Evolutionary conservation across 2,888 invertebrate species (phyloP), one percentile per base, ranked within the genome.

Genomic region (Ferdinandea cuprea): DNA sequence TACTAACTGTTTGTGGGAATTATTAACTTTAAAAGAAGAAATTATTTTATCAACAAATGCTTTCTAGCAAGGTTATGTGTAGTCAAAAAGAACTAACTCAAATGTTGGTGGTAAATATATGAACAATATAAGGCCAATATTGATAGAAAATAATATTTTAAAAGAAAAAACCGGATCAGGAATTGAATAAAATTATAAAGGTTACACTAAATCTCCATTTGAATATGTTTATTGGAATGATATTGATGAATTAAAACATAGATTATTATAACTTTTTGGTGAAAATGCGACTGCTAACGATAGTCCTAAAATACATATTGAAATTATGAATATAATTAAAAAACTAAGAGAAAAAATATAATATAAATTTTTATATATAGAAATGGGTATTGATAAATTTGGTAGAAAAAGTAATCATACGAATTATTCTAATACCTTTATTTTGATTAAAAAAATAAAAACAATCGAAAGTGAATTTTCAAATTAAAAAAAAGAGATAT

Each of bases 241-340:
- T 46, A 46, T 46, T 61, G 30, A 35, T 61, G 46, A 61, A 46
- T 46, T 61, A 46, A 46, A 61, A 61, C 30, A 19, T 11, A 9
- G 59, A 61, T 61, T 44, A 32, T 61, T 44, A 61, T 61, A 32
- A 61, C 19, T 44, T 19, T 44, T 61, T 46, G 42, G 46, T 61
- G 46, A 61, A 61, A 61, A 44, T 46, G 44, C 46, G 40, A 42
- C 46, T 4, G 37, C 46, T 46, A 61, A 61, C 46, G 61, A 61
- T 61, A 61, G 46, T 46, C 44, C 61, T 61, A 19, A 61, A 61
- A 46, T 61, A 15, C 42, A 46, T 44, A 44, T 44, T 32, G 30
- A 30, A 61, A 44, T 61, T 32, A 30, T 15, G 30, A 30, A 52
- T 52, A 52, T 52, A 30, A 30, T 52, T 52, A n/a, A 58, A 58